phyloP scores from a whole-genome alignment of 92 coral and sea anemone species.

The Bergia puertoricense region DNA sequence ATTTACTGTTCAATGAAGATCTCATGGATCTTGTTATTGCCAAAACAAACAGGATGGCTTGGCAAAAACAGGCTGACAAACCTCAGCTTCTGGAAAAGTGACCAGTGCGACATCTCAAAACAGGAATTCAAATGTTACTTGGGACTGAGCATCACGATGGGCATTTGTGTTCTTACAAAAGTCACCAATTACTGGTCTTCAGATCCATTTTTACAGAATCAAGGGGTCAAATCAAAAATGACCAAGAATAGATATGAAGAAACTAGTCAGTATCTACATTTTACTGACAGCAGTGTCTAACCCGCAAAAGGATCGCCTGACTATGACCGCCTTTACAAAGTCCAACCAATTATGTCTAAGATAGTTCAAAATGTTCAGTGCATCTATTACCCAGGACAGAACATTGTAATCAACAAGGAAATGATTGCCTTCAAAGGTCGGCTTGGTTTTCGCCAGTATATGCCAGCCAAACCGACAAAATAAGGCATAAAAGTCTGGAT shows the following conservation, averaged over 20 bases:
- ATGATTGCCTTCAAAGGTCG: conserved; percentile 53
- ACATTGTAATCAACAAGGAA: conserved; percentile 22
- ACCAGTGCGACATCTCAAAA: neutral
- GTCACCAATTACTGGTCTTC: neutral
- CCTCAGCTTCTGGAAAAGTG: neutral
- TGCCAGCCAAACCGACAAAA: conserved; percentile 47
- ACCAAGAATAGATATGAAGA: conserved; percentile 46
- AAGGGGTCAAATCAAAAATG: neutral
- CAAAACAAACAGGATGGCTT: neutral
- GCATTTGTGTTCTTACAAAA: neutral
- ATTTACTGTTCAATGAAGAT: neutral
- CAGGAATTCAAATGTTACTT: neutral
- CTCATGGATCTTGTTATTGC: neutral
- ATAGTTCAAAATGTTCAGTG: neutral
- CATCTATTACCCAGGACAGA: neutral
- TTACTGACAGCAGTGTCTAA: conserved; percentile 29
- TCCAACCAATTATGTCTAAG: neutral
- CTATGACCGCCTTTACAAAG: neutral
- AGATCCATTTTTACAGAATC: neutral
- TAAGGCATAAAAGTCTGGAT: conserved; percentile 46
- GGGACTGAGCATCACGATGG: too few species aligned
- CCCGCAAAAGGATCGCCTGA: neutral
- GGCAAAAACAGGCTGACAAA: neutral
- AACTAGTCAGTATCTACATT: conserved; percentile 44
- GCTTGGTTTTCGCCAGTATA: conserved; percentile 40